Evolutionary conservation across 2,888 invertebrate genomes (phyloP).

Genomic region (Chrysolina oricalcia): DNA sequence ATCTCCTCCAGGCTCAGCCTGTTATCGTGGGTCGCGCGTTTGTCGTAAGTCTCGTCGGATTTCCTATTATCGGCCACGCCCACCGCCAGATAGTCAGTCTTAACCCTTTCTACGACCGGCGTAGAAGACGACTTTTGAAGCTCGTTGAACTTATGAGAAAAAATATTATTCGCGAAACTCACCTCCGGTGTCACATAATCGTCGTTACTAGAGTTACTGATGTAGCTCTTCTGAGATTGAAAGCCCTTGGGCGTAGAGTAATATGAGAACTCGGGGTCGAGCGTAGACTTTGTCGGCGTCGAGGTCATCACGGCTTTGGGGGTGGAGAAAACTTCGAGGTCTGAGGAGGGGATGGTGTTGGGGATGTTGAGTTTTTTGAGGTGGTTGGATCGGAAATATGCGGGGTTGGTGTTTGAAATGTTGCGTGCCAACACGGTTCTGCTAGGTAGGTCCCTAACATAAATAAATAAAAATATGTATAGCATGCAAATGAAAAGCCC

Average conservation of each 20-base stretch:
- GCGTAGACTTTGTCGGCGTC: slow-evolving; percentile 47
- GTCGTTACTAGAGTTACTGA: slow-evolving; percentile 63
- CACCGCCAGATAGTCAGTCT: slow-evolving; percentile 42
- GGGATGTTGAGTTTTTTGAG: slow-evolving; percentile 64
- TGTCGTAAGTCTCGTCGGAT: slow-evolving; percentile 40
- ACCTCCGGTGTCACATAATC: slow-evolving; percentile 67
- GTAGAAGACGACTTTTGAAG: slow-evolving; percentile 65
- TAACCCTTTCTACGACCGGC: slow-evolving; percentile 60
- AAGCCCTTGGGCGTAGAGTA: slow-evolving; percentile 60
- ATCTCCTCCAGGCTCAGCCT: slow-evolving; percentile 51
- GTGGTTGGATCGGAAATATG: slow-evolving; percentile 60
- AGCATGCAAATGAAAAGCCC: slow-evolving; percentile 67
- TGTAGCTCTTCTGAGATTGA: slow-evolving; percentile 62
- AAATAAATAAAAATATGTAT: slow-evolving; percentile 70
- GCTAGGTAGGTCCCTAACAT: slow-evolving; percentile 76
- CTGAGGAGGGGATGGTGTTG: slow-evolving; percentile 57
- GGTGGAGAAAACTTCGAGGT: slow-evolving; percentile 53
- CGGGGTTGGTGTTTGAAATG: slow-evolving; percentile 51
- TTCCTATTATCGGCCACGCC: slow-evolving; percentile 39
- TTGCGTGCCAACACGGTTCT: slow-evolving; percentile 75
- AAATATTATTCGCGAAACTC: slow-evolving; percentile 56
- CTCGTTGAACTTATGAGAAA: slow-evolving; percentile 64
- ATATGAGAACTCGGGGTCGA: slow-evolving; percentile 26
- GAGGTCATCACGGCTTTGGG: slow-evolving; percentile 41
- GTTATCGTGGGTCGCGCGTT: slow-evolving; percentile 32